Base-by-base conservation (phyloP, 2,113 vertebrate species). In the Oreocharis arfaki region DNA sequence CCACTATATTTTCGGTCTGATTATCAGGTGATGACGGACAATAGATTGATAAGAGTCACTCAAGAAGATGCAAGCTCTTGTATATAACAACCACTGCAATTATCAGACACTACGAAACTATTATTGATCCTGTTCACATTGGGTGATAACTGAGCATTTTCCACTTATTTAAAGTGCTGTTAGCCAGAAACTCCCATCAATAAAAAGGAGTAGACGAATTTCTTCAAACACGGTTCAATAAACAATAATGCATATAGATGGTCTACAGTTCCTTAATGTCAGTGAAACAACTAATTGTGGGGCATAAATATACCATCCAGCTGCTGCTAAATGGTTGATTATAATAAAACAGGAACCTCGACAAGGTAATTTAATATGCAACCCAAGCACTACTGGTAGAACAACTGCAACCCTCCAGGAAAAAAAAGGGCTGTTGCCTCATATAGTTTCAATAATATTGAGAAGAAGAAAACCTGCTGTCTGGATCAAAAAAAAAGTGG, bases 161-260 rank as follows among this genome's bases (percentile, higher is more conserved):
- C 98, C 99, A 99, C 99, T 99, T 98, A 98, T 97, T 97, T 98
- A 98, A 98, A 99, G 99, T 98, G 98, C 98, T 98, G 97, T 98
- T 98, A 98, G 98, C 98, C 98, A 98, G 98, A 98, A 98, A 98
- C 97, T 98, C 98, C 98, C 97, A 97, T 98, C 98, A 97, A 96
- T 97, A 98, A 97, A 98, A 98, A 98, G 98, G 98, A 98, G 98
- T 94, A 98, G 98, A 98, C 87, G 93, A 98, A 98, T 98, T 98
- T 98, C 98, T 98, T 98, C 97, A 98, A 98, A 98, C 94, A 97
- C n/a, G 81, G 98, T 98, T 98, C 97, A 46, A 98, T 98, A 97
- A 96, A 97, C 97, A 97, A 98, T 68, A 97, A 96, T 82, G 44
- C 94, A 92, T 57, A 57, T 83, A 47, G 89, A 95, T 96, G 81